Percentiles rank a stretch among this genome's conserved stretches.
phyloP scores from a whole-genome alignment of 1,140 invertebrate species.

The Leucophenga varia region DNA sequence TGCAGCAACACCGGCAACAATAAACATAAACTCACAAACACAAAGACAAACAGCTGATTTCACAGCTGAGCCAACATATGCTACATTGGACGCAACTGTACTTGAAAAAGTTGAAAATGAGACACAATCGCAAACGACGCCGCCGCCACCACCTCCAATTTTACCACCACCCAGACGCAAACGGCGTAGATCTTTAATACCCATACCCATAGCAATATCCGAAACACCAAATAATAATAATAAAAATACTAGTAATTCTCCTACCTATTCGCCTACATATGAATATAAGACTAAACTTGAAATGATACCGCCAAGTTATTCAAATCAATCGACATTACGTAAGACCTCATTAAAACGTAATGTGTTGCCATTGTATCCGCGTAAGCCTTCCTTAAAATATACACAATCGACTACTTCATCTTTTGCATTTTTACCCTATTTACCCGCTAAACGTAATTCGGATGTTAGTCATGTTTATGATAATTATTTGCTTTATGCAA shows the following conservation, averaged over 20 bases:
- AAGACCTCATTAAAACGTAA: slow-evolving; percentile 2
- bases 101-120: neutral
- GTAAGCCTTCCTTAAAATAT: slow-evolving; percentile 38
- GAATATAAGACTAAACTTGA: slow-evolving; percentile 42
- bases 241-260: too few relatives aligned
- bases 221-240: slow-evolving; percentile 8
- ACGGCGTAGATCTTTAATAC: slow-evolving; percentile 34
- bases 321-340: slow-evolving; percentile 46
- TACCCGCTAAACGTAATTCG: slow-evolving; percentile 47
- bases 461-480: slow-evolving; percentile 51
- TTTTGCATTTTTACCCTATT: slow-evolving; percentile 50
- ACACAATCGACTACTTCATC: slow-evolving; percentile 51
- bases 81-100: slow-evolving; percentile 28
- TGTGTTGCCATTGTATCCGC: slow-evolving; percentile 17
- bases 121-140: slow-evolving; percentile 7
- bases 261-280: slow-evolving; percentile 34
- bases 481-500: slow-evolving; percentile 44
- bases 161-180: slow-evolving; percentile 27
- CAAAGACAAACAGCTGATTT: neutral
- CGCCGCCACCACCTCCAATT: slow-evolving; percentile 1
- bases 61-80: slow-evolving; percentile 28
- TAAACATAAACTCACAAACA: neutral
- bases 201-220: slow-evolving; percentile 27
- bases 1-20: too few relatives aligned
- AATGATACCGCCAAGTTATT: slow-evolving; percentile 49